Conservation (phyloP, 2,888 invertebrate genomes). For the Mimas tiliae region DNA sequence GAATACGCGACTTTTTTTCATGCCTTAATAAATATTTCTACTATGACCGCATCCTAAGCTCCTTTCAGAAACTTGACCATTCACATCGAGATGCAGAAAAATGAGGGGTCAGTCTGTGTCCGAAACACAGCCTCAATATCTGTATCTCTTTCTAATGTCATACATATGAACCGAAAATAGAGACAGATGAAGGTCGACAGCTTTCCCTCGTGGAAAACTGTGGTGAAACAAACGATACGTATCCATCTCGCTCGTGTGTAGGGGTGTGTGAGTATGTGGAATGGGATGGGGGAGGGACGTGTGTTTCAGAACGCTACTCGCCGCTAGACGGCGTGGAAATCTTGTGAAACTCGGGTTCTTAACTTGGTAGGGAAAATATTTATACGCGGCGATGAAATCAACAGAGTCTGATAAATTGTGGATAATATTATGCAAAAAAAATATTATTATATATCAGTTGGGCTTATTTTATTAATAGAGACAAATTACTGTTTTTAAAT, state of each 20-base stretch:
- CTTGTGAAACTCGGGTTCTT: slow-evolving; percentile 30
- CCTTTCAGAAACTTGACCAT: slow-evolving; percentile 55
- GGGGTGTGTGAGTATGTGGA: slow-evolving; percentile 69
- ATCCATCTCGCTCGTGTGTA: slow-evolving; percentile 79
- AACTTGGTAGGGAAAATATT: slow-evolving; percentile 9
- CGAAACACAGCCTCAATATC: slow-evolving; percentile 61
- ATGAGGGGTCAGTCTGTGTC: slow-evolving; percentile 73
- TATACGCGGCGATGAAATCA: not conserved
- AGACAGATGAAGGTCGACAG: slow-evolving; percentile 76
- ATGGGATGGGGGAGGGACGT: slow-evolving; percentile 70
- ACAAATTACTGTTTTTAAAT: too few species aligned
- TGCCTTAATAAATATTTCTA: not conserved
- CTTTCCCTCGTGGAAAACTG: slow-evolving; percentile 75
- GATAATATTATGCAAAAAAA: not conserved
- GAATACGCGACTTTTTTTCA: not conserved
- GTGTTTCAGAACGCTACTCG: slow-evolving; percentile 71
- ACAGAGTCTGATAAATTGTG: not conserved
- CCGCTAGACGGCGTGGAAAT: slow-evolving; percentile 76
- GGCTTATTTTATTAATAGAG: too few species aligned
- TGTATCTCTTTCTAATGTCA: slow-evolving; percentile 64
- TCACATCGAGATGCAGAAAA: slow-evolving; percentile 68
- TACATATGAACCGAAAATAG: slow-evolving; percentile 65
- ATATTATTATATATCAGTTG: too few species aligned
- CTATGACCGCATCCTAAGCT: slow-evolving; percentile 2
- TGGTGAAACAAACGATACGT: slow-evolving; percentile 68